phyloP scores from a whole-genome alignment of 2,113 vertebrate genomes.

The Phyllostomus discolor region DNA sequence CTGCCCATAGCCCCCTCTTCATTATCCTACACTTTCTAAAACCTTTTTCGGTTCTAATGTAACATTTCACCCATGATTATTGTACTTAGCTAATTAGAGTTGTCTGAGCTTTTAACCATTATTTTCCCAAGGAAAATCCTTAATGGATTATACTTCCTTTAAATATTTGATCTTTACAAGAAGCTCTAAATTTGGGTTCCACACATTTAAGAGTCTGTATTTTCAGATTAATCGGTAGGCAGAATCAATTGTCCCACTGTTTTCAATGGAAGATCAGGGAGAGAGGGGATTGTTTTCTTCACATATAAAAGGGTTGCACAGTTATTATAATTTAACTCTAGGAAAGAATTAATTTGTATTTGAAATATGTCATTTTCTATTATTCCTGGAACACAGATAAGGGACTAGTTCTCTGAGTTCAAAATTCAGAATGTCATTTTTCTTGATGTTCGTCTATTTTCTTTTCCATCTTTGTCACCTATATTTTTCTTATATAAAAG shows the following conservation, averaged over 20 bases:
- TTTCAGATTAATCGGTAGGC: conserved; percentile 8
- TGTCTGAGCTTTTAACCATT: conserved; percentile 12
- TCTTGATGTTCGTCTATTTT: background rate
- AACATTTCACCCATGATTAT: background rate
- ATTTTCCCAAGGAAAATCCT: background rate
- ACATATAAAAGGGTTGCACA: background rate
- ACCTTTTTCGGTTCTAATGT: background rate
- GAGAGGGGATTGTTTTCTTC: conserved; percentile 4
- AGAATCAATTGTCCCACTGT: conserved; percentile 21
- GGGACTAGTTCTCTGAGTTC: background rate
- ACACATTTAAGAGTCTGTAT: conserved; percentile 9
- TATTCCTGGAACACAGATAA: background rate
- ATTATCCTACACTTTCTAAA: background rate
- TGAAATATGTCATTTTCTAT: conserved; percentile 35
- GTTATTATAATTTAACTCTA: conserved; percentile 23
- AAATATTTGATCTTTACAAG: background rate
- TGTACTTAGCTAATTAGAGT: background rate
- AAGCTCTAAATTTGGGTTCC: background rate
- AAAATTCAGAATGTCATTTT: conserved; percentile 35
- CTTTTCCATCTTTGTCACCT: background rate
- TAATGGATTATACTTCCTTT: conserved; percentile 1
- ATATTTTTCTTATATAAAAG: conserved; percentile 60
- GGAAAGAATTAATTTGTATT: conserved; percentile 15
- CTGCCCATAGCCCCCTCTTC: background rate
- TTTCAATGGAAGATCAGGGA: conserved; percentile 12